Evolutionary conservation across 2,113 vertebrate genomes (phyloP).

Genomic region (Upupa epops): DNA sequence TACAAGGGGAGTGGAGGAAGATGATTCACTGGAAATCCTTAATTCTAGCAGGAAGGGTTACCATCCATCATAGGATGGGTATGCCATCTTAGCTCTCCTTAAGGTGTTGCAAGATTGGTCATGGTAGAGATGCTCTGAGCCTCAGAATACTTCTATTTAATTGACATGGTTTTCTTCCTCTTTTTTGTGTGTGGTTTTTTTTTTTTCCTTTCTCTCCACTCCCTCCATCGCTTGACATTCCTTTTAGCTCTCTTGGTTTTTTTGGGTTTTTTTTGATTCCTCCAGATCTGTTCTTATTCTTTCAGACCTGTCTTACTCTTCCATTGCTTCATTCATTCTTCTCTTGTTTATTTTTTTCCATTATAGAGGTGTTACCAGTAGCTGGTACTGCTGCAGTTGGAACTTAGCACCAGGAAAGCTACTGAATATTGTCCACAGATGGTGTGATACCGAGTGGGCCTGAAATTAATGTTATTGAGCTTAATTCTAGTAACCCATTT

Average conservation of each 20-base stretch:
- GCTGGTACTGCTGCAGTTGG: not conserved
- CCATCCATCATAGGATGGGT: not conserved
- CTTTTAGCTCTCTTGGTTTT: not conserved
- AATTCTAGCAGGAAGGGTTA: not conserved
- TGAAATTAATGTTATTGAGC: not conserved
- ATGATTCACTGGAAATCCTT: not conserved
- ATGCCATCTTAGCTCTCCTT: not conserved
- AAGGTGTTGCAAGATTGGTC: not conserved
- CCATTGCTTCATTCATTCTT: not conserved
- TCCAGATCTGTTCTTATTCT: not conserved
- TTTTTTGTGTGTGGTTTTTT: not conserved
- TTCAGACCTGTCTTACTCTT: not conserved
- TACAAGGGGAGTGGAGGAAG: accelerated
- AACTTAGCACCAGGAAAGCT: not conserved
- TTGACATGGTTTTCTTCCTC: not conserved
- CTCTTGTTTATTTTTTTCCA: not conserved
- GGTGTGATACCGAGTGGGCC: not conserved
- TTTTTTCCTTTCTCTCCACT: not conserved
- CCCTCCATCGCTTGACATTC: not conserved
- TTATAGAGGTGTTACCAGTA: not conserved
- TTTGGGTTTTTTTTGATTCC: too few relatives aligned
- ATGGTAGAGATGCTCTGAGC: not conserved
- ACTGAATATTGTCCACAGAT: not conserved
- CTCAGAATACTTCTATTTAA: not conserved
- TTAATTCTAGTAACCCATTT: not conserved